Conservation (phyloP, 2,797 vertebrate genomes). For the Miichthys miiuy region DNA sequence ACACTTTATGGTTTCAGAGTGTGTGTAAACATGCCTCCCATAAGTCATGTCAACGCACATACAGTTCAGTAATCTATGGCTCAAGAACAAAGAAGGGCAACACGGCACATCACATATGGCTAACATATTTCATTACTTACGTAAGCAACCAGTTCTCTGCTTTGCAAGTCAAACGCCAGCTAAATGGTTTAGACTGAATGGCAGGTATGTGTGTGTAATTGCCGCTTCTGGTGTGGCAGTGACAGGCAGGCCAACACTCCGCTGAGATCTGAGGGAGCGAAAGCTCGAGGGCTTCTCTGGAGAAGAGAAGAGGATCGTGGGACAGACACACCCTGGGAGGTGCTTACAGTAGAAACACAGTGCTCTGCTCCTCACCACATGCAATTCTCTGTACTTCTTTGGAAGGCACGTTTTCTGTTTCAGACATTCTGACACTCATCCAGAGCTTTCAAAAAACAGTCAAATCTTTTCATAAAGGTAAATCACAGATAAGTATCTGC, state of each 20-base stretch:
- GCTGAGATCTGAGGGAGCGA: constrained; percentile 46
- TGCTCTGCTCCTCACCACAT: constrained; percentile 31
- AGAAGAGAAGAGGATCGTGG: constrained; percentile 4
- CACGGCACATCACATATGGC: neutral
- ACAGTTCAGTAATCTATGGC: neutral
- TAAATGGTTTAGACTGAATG: constrained; percentile 44
- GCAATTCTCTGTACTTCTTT: neutral
- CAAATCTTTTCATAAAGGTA: neutral
- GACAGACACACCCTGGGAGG: constrained; percentile 49
- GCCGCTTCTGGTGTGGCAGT: neutral
- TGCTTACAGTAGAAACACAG: constrained; percentile 28
- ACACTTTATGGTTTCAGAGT: constrained; percentile 17
- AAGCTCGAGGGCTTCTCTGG: constrained; percentile 43
- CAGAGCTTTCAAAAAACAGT: neutral
- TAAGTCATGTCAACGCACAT: neutral
- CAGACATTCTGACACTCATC: no score
- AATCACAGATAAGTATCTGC: neutral
- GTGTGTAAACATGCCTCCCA: constrained; percentile 15
- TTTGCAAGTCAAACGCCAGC: constrained; percentile 37
- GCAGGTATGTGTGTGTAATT: constrained; percentile 38
- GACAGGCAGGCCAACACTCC: constrained; percentile 28
- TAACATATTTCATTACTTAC: constrained; percentile 26
- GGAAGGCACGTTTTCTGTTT: no score
- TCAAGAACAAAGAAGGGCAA: constrained; percentile 10
- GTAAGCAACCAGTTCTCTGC: constrained; percentile 20